Base-by-base conservation (phyloP, 1,140 invertebrate species). In the Diprion similis region DNA sequence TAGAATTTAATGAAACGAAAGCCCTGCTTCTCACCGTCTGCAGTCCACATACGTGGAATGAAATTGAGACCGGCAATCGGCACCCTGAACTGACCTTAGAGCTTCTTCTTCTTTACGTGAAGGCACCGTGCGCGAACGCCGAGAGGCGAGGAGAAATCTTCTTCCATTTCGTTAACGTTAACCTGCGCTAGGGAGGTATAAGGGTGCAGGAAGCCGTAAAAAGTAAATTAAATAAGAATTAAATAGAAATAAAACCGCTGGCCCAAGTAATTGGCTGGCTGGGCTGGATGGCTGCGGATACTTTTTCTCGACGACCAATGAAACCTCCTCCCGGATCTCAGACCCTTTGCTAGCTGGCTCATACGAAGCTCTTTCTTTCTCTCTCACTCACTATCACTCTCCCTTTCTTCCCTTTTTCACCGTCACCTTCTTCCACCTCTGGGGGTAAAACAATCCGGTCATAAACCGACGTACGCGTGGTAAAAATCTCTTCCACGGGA, bases 191-290 rank as follows among this genome's bases (percentile, higher is more conserved):
- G 24, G 24, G 24, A 37, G 24, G 24, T 37, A 37, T 37, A 4
- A 37, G 24, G 78, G 76, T 76, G 76, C 77, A 77, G 69, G 70
- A 72, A 73, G 74, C 81, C 81, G 82, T 87, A 87, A 86, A 87
- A 87, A 86, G 85, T 86, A 87, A 87, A 87, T 87, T 85, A 87
- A 87, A 87, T 85, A 84, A 87, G 86, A 87, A 87, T 87, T 86
- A 87, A 87, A 87, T 85, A 87, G 80, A 86, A 87, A 87, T 87
- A 87, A 87, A 87, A 87, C 73, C 84, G 83, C 74, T 87, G 82
- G 84, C 83, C 85, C 86, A 86, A 87, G 85, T 87, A 87, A 87
- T 87, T 87, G 86, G 82, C 78, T 86, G 78, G 78, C 71, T 59
- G 6, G 86, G 82, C 78, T 86, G 78, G 78, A 69, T 59, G 6